Evolutionary conservation across 2,113 vertebrate species (phyloP).

Genomic region (Crotophaga sulcirostris): DNA sequence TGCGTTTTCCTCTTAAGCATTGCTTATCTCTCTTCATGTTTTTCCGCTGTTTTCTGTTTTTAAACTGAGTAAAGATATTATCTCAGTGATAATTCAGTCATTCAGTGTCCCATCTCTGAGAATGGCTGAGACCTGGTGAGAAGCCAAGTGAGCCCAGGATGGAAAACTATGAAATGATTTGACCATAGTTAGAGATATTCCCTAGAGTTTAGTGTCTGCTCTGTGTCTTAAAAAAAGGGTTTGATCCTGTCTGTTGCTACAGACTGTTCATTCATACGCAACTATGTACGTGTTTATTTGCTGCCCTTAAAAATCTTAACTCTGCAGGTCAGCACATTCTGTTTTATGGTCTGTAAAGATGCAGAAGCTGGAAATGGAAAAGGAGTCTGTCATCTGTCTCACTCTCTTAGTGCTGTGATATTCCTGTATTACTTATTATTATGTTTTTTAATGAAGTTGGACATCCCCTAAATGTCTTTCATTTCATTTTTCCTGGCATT

Average conservation of each 20-base stretch:
- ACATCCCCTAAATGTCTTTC: neutral
- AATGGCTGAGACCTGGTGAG: neutral
- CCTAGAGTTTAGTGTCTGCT: neutral
- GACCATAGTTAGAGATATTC: neutral
- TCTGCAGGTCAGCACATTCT: neutral
- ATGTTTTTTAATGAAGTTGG: neutral
- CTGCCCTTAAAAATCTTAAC: neutral
- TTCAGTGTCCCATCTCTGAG: neutral
- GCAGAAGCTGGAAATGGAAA: neutral
- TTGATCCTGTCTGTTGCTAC: neutral
- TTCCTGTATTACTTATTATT: neutral
- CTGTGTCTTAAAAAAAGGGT: neutral
- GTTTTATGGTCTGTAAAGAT: neutral
- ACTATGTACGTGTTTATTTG: constrained; percentile 22
- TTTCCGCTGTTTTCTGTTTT: neutral
- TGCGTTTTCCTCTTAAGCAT: neutral
- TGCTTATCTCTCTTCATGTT: neutral
- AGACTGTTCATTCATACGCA: constrained; percentile 16
- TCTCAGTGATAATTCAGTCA: neutral
- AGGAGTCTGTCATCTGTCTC: neutral
- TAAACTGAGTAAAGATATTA: neutral
- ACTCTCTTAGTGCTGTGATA: neutral
- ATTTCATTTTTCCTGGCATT: neutral
- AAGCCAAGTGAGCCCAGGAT: constrained; percentile 10
- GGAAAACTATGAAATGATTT: neutral